Evolutionary conservation across 92 coral and sea anemone species (phyloP).

Genomic region (Porites rus): DNA sequence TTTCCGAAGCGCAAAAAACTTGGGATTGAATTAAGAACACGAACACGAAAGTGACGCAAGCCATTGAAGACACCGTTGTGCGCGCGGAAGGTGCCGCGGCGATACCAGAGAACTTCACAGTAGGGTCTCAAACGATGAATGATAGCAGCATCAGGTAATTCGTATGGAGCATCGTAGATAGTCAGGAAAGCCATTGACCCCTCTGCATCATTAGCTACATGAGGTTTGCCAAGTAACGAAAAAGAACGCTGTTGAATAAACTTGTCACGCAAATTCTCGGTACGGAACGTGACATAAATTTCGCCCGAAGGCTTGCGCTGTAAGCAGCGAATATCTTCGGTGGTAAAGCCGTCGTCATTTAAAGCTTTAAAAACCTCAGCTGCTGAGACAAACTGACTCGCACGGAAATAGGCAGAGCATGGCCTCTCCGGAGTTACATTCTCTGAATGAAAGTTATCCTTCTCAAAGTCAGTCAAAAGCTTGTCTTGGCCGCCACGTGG

Average conservation of each 20-base stretch:
- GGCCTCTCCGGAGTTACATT: background rate
- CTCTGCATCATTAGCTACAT: background rate
- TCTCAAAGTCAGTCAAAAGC: background rate
- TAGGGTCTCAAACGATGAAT: background rate
- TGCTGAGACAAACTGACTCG: background rate
- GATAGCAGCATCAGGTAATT: background rate
- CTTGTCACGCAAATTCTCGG: background rate
- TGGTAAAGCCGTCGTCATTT: background rate
- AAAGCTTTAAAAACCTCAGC: background rate
- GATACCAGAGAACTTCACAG: background rate
- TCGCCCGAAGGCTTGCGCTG: background rate
- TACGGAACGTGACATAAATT: background rate
- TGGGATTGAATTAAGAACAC: background rate
- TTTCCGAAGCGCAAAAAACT: background rate
- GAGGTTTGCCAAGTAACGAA: background rate
- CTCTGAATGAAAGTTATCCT: background rate
- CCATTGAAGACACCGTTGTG: background rate
- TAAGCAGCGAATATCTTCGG: background rate
- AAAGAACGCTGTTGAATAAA: background rate
- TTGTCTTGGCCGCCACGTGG: background rate
- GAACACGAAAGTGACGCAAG: background rate
- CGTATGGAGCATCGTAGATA: background rate
- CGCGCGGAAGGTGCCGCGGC: background rate
- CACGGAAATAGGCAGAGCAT: background rate
- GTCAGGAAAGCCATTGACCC: background rate